Base-by-base conservation (phyloP, 2,888 invertebrate species). In the Melanophora roralis region DNA sequence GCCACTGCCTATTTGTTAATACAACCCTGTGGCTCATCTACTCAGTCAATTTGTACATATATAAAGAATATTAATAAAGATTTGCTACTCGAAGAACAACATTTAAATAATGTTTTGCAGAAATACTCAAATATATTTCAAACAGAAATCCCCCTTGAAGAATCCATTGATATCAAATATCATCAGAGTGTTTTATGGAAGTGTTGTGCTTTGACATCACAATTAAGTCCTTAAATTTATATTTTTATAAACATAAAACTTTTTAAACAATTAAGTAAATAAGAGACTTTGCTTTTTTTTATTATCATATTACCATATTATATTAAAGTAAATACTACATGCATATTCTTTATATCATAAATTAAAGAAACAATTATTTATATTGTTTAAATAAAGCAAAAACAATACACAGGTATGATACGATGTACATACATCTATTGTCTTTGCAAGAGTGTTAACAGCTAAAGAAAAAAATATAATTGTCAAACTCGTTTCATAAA, bases 41-140 rank as follows among this genome's bases (percentile, higher is more conserved):
- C 96, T 1, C 97, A 96, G 88, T 96, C 96, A 89, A 94, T 98
- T 82, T 96, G 96, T 92, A 96, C 96, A 8, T 98, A 97, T 90
- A 93, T 98, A 21, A 95, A 95, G 85, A 95, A 95, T 86, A 83
- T 87, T n/a, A 81, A 82, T 2, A 91, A 96, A 83, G 94, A 95
- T 85, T 92, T 94, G 1, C 91, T 91, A 83, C 91, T 95, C 59
- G 92, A 94, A 77, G 94, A 95, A 57, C 93, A 94, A 45, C 94
- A 95, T 82, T 93, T 97, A 12, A 96, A 96, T 89, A 92, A 92
- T 82, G 91, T 97, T 21, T 92, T 98, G 87, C 93, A 93, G 84
- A 93, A 93, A 86, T 96, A 96, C 89, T 92, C 93, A 0, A 93
- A 94, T 83, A 93, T 98, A 36, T 98, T 97, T 89, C 93, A 93